Base-by-base conservation (phyloP, 1,140 invertebrate species). In the Magallana gigas region DNA sequence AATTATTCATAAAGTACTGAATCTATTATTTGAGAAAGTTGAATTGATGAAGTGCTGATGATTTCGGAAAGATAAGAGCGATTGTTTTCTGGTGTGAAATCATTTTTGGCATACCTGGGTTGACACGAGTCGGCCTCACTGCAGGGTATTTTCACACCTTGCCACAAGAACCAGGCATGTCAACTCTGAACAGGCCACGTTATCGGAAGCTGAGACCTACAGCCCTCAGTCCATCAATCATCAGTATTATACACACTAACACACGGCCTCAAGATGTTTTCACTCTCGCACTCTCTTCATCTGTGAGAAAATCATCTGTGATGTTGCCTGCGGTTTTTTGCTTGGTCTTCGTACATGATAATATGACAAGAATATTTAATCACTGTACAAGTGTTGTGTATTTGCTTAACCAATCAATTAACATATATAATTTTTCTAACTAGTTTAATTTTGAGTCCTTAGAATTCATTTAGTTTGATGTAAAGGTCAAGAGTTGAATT, bases 1-100 rank as follows among this genome's bases (percentile, higher is more conserved):
- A 76, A 76, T 76, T 76, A 76, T 76, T 76, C 68, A 76, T 76
- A 76, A 76, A 76, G 68, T 76, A 76, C 68, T 76, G 68, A 76
- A 76, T 76, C 18, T 76, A 76, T 76, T 76, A 76, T 76, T 76
- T 76, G 23, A 76, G 68, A 76, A 76, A 36, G 18, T 76, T 18
- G 68, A 76, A 29, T 76, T 76, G 68, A 76, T 76, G 23, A 76
- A 76, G 68, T 76, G 68, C 36, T 76, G 68, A 23, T 76, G 68
- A 76, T 76, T 76, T 76, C 23, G 18, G 68, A 23, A 76, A 29
- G 68, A 76, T 76, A 76, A 76, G 23, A 76, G 23, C 36, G 68
- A 76, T 76, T 76, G 68, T 76, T 76, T 76, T 76, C 23, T 29
- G 68, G 68, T 76, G 68, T 29, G 68, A 76, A 76, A 76, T 76